Evolutionary conservation across 2,113 vertebrate genomes (phyloP).

Genomic region (Nycticebus coucang): DNA sequence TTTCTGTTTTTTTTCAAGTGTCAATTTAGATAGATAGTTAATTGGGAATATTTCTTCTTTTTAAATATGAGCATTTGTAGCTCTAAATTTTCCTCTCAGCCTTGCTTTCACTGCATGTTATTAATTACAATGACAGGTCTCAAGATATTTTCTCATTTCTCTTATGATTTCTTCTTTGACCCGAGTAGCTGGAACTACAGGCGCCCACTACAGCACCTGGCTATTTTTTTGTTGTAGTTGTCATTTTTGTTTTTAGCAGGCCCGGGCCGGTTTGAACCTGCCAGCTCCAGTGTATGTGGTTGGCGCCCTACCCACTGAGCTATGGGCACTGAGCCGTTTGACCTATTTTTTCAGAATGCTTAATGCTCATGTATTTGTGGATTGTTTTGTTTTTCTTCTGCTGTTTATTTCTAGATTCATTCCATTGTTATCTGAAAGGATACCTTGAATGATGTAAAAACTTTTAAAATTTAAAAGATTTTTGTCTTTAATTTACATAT

Average conservation of each 20-base stretch:
- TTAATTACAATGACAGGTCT: not conserved
- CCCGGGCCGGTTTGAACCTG: too few relatives aligned
- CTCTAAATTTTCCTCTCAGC: not conserved
- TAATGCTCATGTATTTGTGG: not conserved
- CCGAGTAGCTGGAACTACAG: too few relatives aligned
- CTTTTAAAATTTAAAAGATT: not conserved
- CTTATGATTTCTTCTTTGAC: not conserved
- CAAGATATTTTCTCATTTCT: not conserved
- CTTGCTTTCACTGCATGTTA: not conserved
- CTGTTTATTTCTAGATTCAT: not conserved
- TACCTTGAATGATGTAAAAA: not conserved
- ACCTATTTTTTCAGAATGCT: not conserved
- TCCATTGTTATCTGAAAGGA: not conserved
- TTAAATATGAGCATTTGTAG: not conserved
- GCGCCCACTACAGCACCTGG: too few relatives aligned
- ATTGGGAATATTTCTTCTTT: not conserved
- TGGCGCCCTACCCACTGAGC: too few relatives aligned
- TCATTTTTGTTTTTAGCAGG: too few relatives aligned
- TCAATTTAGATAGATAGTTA: not conserved
- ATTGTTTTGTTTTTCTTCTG: not conserved
- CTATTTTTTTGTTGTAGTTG: too few relatives aligned
- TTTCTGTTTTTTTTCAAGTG: not conserved
- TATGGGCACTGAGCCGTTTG: too few relatives aligned
- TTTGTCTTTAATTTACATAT: not conserved
- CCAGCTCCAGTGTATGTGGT: too few relatives aligned